phyloP scores from a whole-genome alignment of 2,113 vertebrate species.

The Tychaedon coryphoeus region DNA sequence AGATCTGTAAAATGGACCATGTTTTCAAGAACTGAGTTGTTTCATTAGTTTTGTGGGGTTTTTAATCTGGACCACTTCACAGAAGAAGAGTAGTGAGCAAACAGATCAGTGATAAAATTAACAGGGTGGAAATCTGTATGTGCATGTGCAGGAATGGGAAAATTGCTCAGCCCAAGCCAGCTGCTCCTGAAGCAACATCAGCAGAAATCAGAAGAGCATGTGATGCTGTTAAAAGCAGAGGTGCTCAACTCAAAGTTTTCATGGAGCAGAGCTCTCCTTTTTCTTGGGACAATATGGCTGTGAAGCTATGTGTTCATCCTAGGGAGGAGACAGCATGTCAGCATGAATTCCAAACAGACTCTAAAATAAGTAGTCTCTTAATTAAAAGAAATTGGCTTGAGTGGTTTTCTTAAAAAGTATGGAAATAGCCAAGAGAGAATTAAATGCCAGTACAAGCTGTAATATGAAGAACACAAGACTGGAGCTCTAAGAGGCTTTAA shows the following conservation, averaged over 20 bases:
- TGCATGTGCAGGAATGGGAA: neutral
- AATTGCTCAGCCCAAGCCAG: neutral
- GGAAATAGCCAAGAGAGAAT: neutral
- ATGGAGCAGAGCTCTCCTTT: neutral
- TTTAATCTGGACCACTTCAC: neutral
- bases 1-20: neutral
- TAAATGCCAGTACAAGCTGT: neutral
- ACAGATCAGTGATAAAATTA: neutral
- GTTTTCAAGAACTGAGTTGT: neutral
- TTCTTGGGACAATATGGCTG: neutral
- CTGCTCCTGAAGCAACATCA: neutral
- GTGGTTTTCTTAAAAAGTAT: neutral
- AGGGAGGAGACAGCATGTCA: neutral
- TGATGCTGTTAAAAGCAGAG: neutral
- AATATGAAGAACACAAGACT: neutral
- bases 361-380: neutral
- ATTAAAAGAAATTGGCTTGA: neutral
- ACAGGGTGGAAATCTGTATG: neutral
- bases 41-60: neutral
- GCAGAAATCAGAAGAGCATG: neutral
- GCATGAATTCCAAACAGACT: neutral
- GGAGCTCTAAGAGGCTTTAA: neutral
- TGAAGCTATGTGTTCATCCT: neutral
- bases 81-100: neutral
- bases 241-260: neutral